Evolutionary conservation across 1,140 invertebrate genomes (phyloP).

Genomic region (Zaprionus kolodkinae): DNA sequence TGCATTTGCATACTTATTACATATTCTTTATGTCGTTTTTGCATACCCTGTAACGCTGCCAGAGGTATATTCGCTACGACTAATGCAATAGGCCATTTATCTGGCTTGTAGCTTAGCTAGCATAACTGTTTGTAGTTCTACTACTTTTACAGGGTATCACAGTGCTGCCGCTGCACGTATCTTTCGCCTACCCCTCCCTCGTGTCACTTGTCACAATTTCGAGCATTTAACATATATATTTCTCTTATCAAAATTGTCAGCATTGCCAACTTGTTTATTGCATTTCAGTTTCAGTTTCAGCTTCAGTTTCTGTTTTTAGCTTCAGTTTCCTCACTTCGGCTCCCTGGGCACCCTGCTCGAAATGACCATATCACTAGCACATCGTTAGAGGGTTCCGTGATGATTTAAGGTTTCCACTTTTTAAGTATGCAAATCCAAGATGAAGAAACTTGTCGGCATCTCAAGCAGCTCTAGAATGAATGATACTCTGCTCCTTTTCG

Average conservation of each 20-base stretch:
- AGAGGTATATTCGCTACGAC: not conserved
- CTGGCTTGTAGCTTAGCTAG: not conserved
- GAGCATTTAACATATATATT: conserved; percentile 66
- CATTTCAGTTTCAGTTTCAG: conserved; percentile 44
- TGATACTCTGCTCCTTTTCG: not conserved
- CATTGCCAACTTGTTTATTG: conserved; percentile 75
- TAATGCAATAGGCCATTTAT: not conserved
- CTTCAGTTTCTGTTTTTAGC: not conserved
- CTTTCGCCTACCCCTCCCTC: not conserved
- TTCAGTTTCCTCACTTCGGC: not conserved
- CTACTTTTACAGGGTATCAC: not conserved
- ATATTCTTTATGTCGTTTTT: conserved; percentile 57
- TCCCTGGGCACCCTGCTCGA: not conserved
- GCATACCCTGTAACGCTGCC: not conserved
- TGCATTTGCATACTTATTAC: conserved; percentile 70
- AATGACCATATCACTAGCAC: not conserved
- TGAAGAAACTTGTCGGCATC: not conserved
- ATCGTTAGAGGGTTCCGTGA: not conserved
- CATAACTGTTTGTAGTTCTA: not conserved
- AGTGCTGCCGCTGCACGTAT: not conserved
- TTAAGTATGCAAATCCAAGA: not conserved
- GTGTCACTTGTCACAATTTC: conserved; percentile 65
- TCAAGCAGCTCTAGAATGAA: not conserved
- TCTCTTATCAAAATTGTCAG: conserved; percentile 74
- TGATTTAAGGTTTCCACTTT: not conserved